Conservation (phyloP, 1,140 invertebrate species). For the Manduca sexta region DNA sequence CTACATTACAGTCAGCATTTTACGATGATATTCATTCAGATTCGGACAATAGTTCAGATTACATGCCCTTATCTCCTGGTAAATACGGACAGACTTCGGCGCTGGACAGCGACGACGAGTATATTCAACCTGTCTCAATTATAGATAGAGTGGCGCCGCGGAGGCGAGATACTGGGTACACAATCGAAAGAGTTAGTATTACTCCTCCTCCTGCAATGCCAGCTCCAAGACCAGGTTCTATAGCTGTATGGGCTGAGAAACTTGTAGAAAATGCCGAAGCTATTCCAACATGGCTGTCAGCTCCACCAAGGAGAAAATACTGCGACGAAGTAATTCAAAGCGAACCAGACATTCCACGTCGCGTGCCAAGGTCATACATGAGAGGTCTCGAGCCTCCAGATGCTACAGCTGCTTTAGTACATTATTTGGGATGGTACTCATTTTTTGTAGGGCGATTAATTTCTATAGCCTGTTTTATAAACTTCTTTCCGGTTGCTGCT, state of each 20-base stretch:
- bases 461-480: constrained; percentile 79
- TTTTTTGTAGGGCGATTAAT: constrained; percentile 80
- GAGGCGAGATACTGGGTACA: constrained; percentile 39
- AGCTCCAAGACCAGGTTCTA: constrained; percentile 48
- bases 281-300: constrained; percentile 54
- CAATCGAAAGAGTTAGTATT: constrained; percentile 49
- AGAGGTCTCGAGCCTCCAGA: constrained; percentile 81
- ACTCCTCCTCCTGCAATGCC: constrained; percentile 43
- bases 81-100: constrained; percentile 5
- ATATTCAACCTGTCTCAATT: constrained; percentile 48
- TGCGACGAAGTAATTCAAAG: constrained; percentile 45
- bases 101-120: constrained; percentile 47
- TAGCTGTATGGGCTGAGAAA: constrained; percentile 60
- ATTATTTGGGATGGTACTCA: constrained; percentile 82
- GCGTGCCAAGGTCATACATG: constrained; percentile 41
- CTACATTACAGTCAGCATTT: constrained; percentile 23
- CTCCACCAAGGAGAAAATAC: constrained; percentile 51
- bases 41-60: constrained; percentile 45
- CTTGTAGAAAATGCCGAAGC: constrained; percentile 59
- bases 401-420: constrained; percentile 76
- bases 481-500: constrained; percentile 77
- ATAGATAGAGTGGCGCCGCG: constrained; percentile 60
- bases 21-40: constrained; percentile 34
- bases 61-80: constrained; percentile 20
- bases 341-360: constrained; percentile 49